A percentile compares a stretch with the other conserved stretches of the same genome.
Conservation (phyloP, 2,113 vertebrate species). For the Albula glossodonta region DNA sequence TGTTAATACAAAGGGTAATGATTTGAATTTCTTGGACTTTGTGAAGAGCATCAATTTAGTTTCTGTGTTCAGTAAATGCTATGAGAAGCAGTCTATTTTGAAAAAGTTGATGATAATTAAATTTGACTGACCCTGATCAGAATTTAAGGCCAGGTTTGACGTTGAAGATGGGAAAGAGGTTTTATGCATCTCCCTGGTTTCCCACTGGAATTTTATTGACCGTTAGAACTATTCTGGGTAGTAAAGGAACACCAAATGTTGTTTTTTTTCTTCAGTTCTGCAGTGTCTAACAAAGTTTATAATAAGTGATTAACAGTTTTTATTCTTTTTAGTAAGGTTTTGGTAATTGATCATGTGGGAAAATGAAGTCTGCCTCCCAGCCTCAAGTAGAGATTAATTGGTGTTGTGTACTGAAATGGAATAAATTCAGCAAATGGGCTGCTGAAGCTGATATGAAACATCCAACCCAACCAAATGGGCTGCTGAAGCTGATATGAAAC, state of each 20-base stretch:
- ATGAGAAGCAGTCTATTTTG: constrained; percentile 57
- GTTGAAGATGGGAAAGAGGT: constrained; percentile 38
- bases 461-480: too few relatives aligned
- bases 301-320: not conserved
- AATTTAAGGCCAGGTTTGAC: constrained; percentile 53
- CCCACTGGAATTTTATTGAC: not conserved
- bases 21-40: too few relatives aligned
- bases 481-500: too few relatives aligned
- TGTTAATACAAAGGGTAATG: too few relatives aligned
- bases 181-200: not conserved
- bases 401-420: not conserved
- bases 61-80: constrained; percentile 39
- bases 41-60: too few relatives aligned
- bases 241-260: not conserved
- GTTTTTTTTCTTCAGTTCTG: not conserved
- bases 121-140: constrained; percentile 57
- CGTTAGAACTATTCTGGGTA: not conserved
- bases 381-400: not conserved
- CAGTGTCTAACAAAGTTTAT: not conserved
- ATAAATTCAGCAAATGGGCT: not conserved
- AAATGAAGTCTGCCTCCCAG: not conserved
- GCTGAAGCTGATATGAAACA: too few relatives aligned
- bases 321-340: too few relatives aligned
- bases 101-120: constrained; percentile 62
- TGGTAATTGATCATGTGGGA: not conserved